phyloP scores from a whole-genome alignment of 1,140 invertebrate genomes.

The Hyles vespertilio region DNA sequence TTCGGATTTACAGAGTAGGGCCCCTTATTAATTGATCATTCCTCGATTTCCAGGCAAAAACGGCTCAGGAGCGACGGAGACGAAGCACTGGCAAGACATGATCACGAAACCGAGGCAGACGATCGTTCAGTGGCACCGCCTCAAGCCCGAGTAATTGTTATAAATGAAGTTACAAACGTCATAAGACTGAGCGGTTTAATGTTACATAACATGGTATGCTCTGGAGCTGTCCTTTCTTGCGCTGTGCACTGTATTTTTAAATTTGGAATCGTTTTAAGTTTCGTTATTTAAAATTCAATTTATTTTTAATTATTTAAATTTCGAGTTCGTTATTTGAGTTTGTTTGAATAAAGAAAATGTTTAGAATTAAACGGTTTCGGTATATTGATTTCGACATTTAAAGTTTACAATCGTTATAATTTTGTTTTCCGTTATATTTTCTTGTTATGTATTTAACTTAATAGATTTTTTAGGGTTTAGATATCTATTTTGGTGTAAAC shows the following conservation, averaged over 20 bases:
- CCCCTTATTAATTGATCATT: not conserved
- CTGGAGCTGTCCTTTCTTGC: constrained; percentile 19
- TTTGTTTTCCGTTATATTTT: no score
- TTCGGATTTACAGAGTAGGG: no score
- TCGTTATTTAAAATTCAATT: not conserved
- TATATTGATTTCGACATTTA: no score
- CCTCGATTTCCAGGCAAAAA: constrained; percentile 85
- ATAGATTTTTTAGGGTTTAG: no score
- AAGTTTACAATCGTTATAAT: no score
- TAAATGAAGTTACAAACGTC: constrained; percentile 33
- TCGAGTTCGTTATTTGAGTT: no score
- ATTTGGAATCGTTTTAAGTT: constrained; percentile 3
- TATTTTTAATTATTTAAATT: not conserved
- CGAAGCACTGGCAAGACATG: constrained; percentile 97
- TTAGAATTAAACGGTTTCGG: no score
- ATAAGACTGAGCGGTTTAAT: constrained; percentile 70
- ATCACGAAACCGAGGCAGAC: constrained; percentile 95
- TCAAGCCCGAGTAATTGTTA: constrained; percentile 85
- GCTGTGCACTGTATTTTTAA: constrained; percentile 16
- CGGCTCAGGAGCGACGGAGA: constrained; percentile 92
- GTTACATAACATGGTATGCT: constrained; percentile 31
- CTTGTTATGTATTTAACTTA: no score
- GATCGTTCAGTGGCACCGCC: constrained; percentile 93
- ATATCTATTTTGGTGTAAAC: not conserved
- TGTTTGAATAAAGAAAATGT: no score